Conservation (phyloP, 92 coral and sea anemone species). For the Muricea muricata region DNA sequence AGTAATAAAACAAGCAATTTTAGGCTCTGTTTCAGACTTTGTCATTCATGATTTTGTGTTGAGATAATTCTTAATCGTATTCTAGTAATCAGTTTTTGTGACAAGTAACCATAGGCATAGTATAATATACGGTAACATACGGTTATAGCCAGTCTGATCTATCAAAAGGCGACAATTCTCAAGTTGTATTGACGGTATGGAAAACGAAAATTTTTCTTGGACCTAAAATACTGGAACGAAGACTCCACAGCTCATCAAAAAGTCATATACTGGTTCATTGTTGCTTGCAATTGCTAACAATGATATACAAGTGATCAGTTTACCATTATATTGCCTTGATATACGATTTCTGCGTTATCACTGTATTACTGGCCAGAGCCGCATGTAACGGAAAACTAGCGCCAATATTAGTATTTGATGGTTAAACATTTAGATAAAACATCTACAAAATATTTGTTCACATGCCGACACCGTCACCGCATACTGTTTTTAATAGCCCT, state of each 20-base stretch:
- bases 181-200: too few relatives aligned
- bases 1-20: conserved; percentile 6
- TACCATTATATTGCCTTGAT: not conserved
- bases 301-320: not conserved
- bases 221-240: not conserved
- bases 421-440: conserved; percentile 4
- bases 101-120: too few relatives aligned
- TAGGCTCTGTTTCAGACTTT: not conserved
- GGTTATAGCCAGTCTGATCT: too few relatives aligned
- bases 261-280: too few relatives aligned
- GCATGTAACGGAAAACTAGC: not conserved
- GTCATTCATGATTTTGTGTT: too few relatives aligned
- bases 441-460: conserved; percentile 2
- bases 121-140: too few relatives aligned
- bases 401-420: not conserved
- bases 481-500: conserved; percentile 13
- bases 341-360: not conserved
- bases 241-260: not conserved
- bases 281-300: not conserved
- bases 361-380: not conserved
- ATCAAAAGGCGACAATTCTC: not conserved
- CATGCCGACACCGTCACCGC: conserved; percentile 10
- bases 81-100: too few relatives aligned
- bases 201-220: not conserved
- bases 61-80: not conserved